A percentile compares a stretch with the other conserved stretches of the same genome.
These are phyloP conservation scores for Spodoptera frugiperda DNA, from an alignment of 1,140 invertebrate genomes.

Conservation along the genomic window DNA sequence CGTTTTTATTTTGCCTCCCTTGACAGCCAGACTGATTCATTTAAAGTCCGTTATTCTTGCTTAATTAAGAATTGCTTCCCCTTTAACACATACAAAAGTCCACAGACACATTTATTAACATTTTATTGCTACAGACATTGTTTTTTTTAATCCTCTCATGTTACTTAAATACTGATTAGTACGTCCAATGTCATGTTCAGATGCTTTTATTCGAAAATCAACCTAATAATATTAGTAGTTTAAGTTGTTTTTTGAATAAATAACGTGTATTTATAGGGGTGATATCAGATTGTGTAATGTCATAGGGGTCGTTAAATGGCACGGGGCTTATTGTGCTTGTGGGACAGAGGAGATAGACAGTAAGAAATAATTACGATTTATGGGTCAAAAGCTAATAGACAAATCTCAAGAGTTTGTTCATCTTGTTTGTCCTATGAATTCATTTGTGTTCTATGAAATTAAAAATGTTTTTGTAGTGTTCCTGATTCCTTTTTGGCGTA, in stretches of 20 bases:
- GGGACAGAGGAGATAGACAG: slow-evolving; percentile 12
- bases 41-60: not conserved
- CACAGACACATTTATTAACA: not conserved
- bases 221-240: not conserved
- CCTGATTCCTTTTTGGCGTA: no score
- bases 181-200: not conserved
- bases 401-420: no score
- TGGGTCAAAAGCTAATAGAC: not conserved
- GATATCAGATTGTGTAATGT: slow-evolving; percentile 46
- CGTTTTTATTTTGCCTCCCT: slow-evolving; percentile 12
- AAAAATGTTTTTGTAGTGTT: no score
- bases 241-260: not conserved
- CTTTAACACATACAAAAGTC: not conserved
- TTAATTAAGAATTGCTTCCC: slow-evolving; percentile 6
- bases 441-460: no score
- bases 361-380: not conserved
- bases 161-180: not conserved
- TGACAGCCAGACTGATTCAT: slow-evolving; percentile 27
- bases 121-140: no score
- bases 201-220: not conserved
- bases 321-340: slow-evolving; percentile 26
- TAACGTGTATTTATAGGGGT: not conserved
- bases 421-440: no score
- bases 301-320: slow-evolving; percentile 51
- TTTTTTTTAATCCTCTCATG: no score